Conservation (phyloP, 2,797 vertebrate species). For the Loriculus beryllinus region DNA sequence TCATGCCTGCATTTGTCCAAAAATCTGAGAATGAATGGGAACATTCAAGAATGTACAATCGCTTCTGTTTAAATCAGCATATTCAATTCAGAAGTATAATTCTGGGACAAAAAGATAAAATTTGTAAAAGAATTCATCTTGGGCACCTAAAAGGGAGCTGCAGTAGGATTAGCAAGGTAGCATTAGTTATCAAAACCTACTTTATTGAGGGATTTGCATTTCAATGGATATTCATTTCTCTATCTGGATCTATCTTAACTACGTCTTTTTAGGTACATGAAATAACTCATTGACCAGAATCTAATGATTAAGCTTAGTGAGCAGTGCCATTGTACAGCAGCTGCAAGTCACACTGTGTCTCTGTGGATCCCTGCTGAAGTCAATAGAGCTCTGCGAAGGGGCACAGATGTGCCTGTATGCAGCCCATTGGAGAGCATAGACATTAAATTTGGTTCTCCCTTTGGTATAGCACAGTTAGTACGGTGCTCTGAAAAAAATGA, state of each 20-base stretch:
- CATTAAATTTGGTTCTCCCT: constrained; percentile 19
- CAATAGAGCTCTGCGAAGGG: constrained; percentile 26
- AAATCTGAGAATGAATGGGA: constrained; percentile 40
- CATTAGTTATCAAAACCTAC: constrained; percentile 25
- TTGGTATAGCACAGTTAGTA: background rate
- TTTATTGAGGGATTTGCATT: constrained; percentile 51
- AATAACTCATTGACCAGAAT: constrained; percentile 39
- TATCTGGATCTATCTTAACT: constrained; percentile 42
- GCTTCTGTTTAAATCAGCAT: constrained; percentile 21
- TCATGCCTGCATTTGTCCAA: constrained; percentile 33
- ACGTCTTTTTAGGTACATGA: constrained; percentile 12
- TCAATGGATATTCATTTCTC: constrained; percentile 55
- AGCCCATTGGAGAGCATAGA: background rate
- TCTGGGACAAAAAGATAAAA: constrained; percentile 50
- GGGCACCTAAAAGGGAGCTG: background rate
- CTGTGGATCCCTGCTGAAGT: constrained; percentile 19
- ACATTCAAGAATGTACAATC: constrained; percentile 3
- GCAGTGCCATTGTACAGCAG: background rate
- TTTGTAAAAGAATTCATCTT: constrained; percentile 33
- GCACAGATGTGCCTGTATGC: constrained; percentile 1
- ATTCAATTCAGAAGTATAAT: constrained; percentile 38
- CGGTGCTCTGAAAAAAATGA: background rate
- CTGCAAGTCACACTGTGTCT: background rate
- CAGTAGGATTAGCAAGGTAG: constrained; percentile 9
- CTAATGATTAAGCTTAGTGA: constrained; percentile 16